These are phyloP conservation scores for Glyphotaelius pellucidus DNA, from an alignment of 2,888 invertebrate genomes.

Conservation along the genomic window DNA sequence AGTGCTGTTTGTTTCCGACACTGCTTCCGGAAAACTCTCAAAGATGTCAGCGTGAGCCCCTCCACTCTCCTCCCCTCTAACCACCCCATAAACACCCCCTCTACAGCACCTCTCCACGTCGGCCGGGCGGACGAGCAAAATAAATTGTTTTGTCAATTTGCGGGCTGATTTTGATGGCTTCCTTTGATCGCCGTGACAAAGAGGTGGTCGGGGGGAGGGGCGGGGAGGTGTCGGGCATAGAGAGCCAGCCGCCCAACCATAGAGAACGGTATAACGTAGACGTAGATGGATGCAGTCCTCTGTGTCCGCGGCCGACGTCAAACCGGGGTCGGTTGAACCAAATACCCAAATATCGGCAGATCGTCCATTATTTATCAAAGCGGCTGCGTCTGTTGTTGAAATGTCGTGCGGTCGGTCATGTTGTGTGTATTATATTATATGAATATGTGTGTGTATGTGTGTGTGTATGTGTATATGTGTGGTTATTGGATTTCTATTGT, in stretches of 20 bases:
- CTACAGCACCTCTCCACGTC: slow-evolving; percentile 5
- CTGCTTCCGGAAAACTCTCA: slow-evolving; percentile 43
- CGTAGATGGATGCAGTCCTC: slow-evolving; percentile 25
- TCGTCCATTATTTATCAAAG: slow-evolving; percentile 44
- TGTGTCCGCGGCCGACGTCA: slow-evolving; percentile 46
- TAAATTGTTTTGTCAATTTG: slow-evolving; percentile 66
- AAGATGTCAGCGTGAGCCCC: slow-evolving; percentile 23
- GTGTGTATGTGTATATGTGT: background rate
- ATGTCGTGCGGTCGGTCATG: slow-evolving; percentile 3
- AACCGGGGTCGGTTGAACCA: slow-evolving; percentile 28
- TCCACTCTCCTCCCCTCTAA: slow-evolving; percentile 22
- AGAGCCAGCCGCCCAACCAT: background rate
- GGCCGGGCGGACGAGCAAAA: slow-evolving; percentile 57
- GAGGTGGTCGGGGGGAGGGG: slow-evolving; percentile 38
- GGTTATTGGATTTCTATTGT: slow-evolving; percentile 19
- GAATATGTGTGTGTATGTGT: background rate
- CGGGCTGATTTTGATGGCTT: slow-evolving; percentile 65
- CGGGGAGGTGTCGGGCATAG: slow-evolving; percentile 33
- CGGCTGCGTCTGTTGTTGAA: slow-evolving; percentile 27
- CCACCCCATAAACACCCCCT: background rate
- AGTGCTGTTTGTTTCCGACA: slow-evolving; percentile 34
- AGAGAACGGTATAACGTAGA: background rate
- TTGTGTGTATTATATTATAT: background rate
- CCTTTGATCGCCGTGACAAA: slow-evolving; percentile 65
- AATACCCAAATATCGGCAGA: slow-evolving; percentile 32